phyloP scores from a whole-genome alignment of 2,888 invertebrate genomes.

The Thymelicus lineola region DNA sequence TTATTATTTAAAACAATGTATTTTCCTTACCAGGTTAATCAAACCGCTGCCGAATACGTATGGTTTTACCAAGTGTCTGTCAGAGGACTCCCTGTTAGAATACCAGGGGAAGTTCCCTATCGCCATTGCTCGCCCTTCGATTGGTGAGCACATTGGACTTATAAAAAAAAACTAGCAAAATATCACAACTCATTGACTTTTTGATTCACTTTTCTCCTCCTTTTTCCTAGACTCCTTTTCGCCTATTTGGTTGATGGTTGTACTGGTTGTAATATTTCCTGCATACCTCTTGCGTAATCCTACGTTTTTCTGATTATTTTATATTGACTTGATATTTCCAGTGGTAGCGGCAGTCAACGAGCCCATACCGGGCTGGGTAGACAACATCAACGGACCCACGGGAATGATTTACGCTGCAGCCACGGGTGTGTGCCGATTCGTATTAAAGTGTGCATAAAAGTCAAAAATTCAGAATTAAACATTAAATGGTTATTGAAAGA shows the following conservation, averaged over 20 bases:
- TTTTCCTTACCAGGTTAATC: slow-evolving; percentile 73
- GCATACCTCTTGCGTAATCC: no score
- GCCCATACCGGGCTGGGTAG: slow-evolving; percentile 92
- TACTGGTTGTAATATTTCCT: no score
- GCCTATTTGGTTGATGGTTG: no score
- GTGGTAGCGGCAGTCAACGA: slow-evolving; percentile 87
- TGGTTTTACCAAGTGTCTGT: slow-evolving; percentile 94
- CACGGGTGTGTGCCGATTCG: slow-evolving; percentile 78
- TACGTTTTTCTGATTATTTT: not conserved
- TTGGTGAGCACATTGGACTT: slow-evolving; percentile 84
- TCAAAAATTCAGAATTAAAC: no score
- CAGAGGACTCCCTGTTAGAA: slow-evolving; percentile 90
- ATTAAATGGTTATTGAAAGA: no score
- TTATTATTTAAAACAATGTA: not conserved
- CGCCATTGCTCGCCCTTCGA: slow-evolving; percentile 93
- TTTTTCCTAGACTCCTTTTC: no score
- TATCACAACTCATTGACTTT: no score
- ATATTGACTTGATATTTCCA: not conserved
- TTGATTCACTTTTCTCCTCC: no score
- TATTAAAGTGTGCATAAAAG: no score
- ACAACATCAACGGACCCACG: slow-evolving; percentile 93
- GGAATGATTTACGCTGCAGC: slow-evolving; percentile 87
- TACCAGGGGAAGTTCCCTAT: slow-evolving; percentile 88
- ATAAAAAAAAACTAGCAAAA: no score
- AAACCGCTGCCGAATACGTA: slow-evolving; percentile 93